These are phyloP conservation scores for Heliconius sara DNA, from an alignment of 2,888 invertebrate genomes.

Conservation along the genomic window DNA sequence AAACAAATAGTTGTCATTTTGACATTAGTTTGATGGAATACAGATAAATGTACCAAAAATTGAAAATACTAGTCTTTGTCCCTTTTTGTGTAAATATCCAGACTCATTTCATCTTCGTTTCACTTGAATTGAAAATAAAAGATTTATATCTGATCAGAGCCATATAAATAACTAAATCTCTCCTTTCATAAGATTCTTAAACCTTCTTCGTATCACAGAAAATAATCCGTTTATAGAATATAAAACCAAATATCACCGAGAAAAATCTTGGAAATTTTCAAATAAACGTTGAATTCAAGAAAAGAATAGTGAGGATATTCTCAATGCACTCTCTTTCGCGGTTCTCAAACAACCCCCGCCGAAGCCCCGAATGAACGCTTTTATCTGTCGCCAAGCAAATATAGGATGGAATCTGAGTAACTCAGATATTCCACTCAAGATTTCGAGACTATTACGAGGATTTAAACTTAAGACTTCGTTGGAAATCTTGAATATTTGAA, in stretches of 20 bases:
- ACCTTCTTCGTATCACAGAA: constrained; percentile 12
- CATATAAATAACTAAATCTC: background rate
- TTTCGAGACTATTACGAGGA: constrained; percentile 37
- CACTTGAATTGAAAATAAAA: background rate
- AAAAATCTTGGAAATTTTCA: constrained; percentile 21
- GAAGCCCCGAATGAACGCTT: constrained; percentile 63
- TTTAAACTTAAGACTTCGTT: constrained; percentile 35
- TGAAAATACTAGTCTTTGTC: too few species aligned
- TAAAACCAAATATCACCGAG: constrained; percentile 3
- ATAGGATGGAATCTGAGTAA: constrained; percentile 50
- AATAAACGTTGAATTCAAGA: constrained; percentile 33
- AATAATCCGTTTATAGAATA: constrained; percentile 10
- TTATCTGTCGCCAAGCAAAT: constrained; percentile 62
- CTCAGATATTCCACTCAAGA: constrained; percentile 36
- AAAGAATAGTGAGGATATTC: constrained; percentile 32
- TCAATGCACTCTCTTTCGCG: constrained; percentile 50
- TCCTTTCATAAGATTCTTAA: constrained; percentile 8
- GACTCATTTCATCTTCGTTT: background rate
- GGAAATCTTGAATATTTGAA: constrained; percentile 35
- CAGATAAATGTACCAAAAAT: too few species aligned
- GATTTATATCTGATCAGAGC: background rate
- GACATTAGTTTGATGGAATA: too few species aligned
- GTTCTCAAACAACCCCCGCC: constrained; percentile 60
- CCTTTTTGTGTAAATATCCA: too few species aligned
- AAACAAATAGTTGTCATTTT: background rate